Base-by-base conservation (phyloP, 2,797 vertebrate species). In the Sarcophilus harrisii region DNA sequence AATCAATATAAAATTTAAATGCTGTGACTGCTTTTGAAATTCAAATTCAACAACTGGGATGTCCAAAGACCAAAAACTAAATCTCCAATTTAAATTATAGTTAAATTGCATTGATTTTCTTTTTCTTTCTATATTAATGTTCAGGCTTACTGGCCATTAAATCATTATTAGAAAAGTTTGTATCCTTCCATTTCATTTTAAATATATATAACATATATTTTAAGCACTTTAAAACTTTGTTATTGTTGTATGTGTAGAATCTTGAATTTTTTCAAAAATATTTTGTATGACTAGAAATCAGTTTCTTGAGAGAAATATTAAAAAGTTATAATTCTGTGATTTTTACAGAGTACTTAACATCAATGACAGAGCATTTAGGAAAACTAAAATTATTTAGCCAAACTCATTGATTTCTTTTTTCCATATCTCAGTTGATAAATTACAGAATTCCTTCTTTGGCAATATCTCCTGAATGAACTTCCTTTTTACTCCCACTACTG, bases 1-100 rank as follows among this genome's bases (percentile, higher is more conserved):
- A 87, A 90, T 95, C 16, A 92, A 90, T 90, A 90, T 57, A 93
- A 91, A 52, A 91, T 62, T 92, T 96, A 92, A 96, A 94, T 94
- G 29, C 92, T 57, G 90, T 94, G 58, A 10, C 49, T 93, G 14
- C 1, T 93, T 96, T 96, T 87, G 30, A 13, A 58, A 95, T 93
- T 96, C n/a, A 96, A 94, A 94, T 81, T 94, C 90, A 94, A 58
- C 28, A 94, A 89, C 11, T 55, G 5, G 94, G 92, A 91, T 60
- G 91, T 57, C 91, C 5, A 91, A 93, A 90, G 2, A 91, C 5
- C 13, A 92, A 96, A 81, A 90, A 0, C 0, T n/a, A 94, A n/a
- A 92, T 90, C 54, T n/a, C 1, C 89, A 10, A 29, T 58, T 92
- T 90, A 94, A 96, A 96, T 94, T 96, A 94, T 6, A 66, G 0